A percentile compares a stretch with the other conserved stretches of the same genome.
phyloP scores from a whole-genome alignment of 2,113 vertebrate genomes.

The Passer domesticus region DNA sequence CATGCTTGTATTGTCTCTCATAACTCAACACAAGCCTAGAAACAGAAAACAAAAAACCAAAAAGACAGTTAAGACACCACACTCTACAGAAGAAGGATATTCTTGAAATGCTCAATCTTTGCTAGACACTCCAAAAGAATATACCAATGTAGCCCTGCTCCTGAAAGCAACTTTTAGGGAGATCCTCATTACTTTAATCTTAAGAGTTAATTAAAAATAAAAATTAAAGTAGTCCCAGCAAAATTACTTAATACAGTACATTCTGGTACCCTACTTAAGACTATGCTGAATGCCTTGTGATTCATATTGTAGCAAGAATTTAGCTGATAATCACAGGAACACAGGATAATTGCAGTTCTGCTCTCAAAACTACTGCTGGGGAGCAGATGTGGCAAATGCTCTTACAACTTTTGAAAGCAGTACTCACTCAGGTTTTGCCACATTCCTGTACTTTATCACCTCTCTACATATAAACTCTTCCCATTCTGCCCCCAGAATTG shows the following conservation, averaged over 20 bases:
- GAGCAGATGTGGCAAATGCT: background rate
- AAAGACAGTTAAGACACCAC: background rate
- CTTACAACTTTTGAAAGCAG: background rate
- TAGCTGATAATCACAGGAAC: background rate
- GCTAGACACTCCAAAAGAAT: background rate
- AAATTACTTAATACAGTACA: background rate
- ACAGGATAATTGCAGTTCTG: background rate
- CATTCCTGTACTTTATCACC: background rate
- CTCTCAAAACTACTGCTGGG: background rate
- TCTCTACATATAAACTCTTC: background rate
- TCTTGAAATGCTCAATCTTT: background rate
- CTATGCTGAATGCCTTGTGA: background rate
- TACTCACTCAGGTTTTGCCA: background rate
- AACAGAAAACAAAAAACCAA: background rate
- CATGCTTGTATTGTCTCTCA: conserved; percentile 31
- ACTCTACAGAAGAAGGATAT: background rate
- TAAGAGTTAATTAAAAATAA: background rate
- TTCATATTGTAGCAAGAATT: rapidly evolving
- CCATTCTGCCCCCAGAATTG: background rate
- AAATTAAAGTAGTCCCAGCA: background rate
- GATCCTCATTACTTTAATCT: background rate
- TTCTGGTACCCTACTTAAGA: background rate
- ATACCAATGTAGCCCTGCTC: background rate
- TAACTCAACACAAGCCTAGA: conserved; percentile 85
- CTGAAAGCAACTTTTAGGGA: background rate